Evolutionary conservation across 1,140 invertebrate genomes (phyloP), one percentile per base, ranked within the genome.

Genomic region (Drosophila sproati): DNA sequence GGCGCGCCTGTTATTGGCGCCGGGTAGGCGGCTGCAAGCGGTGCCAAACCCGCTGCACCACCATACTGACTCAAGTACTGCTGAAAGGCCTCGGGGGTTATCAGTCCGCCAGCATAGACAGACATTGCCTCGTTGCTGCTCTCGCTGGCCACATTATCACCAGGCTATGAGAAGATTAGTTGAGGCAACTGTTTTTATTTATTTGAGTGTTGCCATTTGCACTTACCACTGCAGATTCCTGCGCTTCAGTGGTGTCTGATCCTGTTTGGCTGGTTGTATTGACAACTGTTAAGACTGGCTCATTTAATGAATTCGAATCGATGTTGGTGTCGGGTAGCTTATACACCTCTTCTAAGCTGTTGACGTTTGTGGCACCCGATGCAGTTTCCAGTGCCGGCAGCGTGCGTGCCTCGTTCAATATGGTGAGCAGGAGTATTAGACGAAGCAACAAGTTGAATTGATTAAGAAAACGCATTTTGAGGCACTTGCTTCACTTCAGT

Each of bases 31-130:
- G 80, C 75, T 0, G 73, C 75, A 54, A 80, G 86, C 0, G 82
- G 83, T 20, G 74, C 56, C 61, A 83, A 80, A 3, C 60, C 57
- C 4, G 83, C 67, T 2, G 83, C 70, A 8, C 78, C 89, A n/a
- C 86, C 89, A 48, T 86, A 92, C 67, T 90, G 82, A 35, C 35
- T 92, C 7, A 92, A 52, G 54, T 92, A 92, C 56, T 92, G 92
- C 54, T 92, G 92, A n/a, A 92, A 86, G 12, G 70, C 70, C 45
- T 92, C 91, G 1, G 92, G 91, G 5, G 89, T 80, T 0, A 92
- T 75, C 29, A 86, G 77, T 12, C 82, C 82, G 7, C 74, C 57
- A 1, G 79, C 79, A 55, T 92, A 92, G 5, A 92, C 54, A n/a
- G 77, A 63, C n/a, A 75, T 68, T 5, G 90, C 80, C 61, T 91